Base-by-base conservation (phyloP, 1,140 invertebrate species). In the Chrysomallon squamiferum region DNA sequence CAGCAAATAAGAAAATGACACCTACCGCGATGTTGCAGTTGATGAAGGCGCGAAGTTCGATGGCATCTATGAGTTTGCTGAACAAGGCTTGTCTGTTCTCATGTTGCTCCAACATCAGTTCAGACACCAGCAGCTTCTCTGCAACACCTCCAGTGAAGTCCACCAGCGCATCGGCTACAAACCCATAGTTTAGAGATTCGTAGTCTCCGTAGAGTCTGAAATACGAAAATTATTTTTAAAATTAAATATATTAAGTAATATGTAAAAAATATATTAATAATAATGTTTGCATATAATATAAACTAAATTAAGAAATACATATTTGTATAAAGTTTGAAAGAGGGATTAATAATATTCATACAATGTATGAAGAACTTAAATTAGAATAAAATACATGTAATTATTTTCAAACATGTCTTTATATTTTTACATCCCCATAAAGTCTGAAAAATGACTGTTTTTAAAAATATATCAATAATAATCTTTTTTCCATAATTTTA, bases 131-230 rank as follows among this genome's bases (percentile, higher is more conserved):
- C 76, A 92, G 91, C 84, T 90, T 92, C 85, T 93, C 92, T 58
- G 92, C 90, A 61, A 93, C 90, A 43, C 92, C 91, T 49, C 92
- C 92, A 1, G 91, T 91, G 58, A 93, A 88, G 79, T 93, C 92
- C 82, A 92, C 91, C 49, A 93, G 85, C 1, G 90, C 91, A 78
- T 91, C 86, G 5, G 90, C 91, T 22, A 89, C 89, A 41, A 87
- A 88, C 43, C 90, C 91, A 11, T 69, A 60, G 43, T 86, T 86
- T 59, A 93, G 81, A 58, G 88, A 88, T 74, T 91, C 90, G 81
- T 93, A 93, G 71, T 89, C 89, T 15, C 92, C 92, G 80, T 92
- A 92, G 65, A 93, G 84, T 85, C 92, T 93, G 81, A 4, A 60
- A 62, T 32, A 38, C 15, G 32, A 33, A 11, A 33, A 38, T 59